Conservation (phyloP, 2,113 vertebrate genomes). For the Tautogolabrus adspersus region DNA sequence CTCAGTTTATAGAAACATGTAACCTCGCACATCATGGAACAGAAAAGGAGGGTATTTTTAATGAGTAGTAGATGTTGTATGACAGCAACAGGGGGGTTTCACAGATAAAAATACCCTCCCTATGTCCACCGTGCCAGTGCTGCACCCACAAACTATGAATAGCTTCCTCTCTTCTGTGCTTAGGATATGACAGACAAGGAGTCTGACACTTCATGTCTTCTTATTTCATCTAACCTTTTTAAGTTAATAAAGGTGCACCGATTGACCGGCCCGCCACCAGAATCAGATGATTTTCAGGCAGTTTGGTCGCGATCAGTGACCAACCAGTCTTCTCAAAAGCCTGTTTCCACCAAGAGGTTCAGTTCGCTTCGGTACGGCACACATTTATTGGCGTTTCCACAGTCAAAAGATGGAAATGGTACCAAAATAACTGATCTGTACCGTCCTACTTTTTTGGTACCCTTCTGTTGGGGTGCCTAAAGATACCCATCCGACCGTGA, state of each 20-base stretch:
- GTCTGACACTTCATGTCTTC: conserved; percentile 60
- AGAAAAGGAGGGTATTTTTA: conserved; percentile 42
- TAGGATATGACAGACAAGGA: conserved; percentile 43
- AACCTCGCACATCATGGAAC: conserved; percentile 14
- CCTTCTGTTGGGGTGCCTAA: too few species aligned
- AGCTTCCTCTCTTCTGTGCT: conserved; percentile 55
- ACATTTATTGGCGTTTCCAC: too few species aligned
- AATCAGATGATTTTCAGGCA: too few species aligned
- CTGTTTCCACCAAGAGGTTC: too few species aligned
- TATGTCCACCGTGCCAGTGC: conserved; percentile 39
- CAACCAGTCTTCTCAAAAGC: too few species aligned
- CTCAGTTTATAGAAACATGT: not conserved
- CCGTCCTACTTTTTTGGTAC: too few species aligned
- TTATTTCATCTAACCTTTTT: conserved; percentile 34
- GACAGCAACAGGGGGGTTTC: conserved; percentile 48
- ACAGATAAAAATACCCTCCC: conserved; percentile 71
- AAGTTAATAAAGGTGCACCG: too few species aligned
- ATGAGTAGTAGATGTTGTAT: conserved; percentile 54
- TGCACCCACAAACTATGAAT: conserved; percentile 72
- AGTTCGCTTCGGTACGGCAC: not conserved
- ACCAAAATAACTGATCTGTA: too few species aligned
- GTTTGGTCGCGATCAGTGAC: too few species aligned
- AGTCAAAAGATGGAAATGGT: too few species aligned
- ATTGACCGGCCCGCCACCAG: too few species aligned
- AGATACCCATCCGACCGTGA: too few species aligned